Evolutionary conservation across 2,888 invertebrate genomes (phyloP).

Genomic region (Synergus gifuensis): DNA sequence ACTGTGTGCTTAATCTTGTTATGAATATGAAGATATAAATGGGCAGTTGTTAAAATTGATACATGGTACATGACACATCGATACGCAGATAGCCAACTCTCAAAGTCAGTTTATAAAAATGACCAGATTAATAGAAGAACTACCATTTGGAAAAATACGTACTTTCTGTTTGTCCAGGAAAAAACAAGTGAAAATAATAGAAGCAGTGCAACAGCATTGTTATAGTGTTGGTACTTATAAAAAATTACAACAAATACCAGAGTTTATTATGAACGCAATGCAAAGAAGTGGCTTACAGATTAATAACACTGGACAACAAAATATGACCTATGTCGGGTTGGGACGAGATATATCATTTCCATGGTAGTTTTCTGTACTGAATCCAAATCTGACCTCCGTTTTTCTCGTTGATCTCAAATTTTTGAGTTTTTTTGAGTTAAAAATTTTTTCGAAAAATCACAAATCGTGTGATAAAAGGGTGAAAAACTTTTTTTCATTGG

Average conservation of each 20-base stretch:
- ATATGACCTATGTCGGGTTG: too few relatives aligned
- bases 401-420: too few relatives aligned
- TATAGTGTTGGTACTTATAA: conserved; percentile 52
- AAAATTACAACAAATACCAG: conserved; percentile 29
- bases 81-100: conserved; percentile 43
- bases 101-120: conserved; percentile 46
- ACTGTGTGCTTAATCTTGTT: conserved; percentile 50
- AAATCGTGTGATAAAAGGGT: too few relatives aligned
- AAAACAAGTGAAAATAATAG: conserved; percentile 49
- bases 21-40: conserved; percentile 50
- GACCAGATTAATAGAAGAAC: conserved; percentile 42
- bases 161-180: conserved; percentile 42
- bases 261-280: conserved; percentile 36
- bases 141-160: conserved; percentile 44
- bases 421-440: too few relatives aligned
- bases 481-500: too few relatives aligned
- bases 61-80: conserved; percentile 50
- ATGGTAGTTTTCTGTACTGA: too few relatives aligned
- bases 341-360: too few relatives aligned
- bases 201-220: conserved; percentile 19
- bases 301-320: too few relatives aligned
- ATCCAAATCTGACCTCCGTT: too few relatives aligned
- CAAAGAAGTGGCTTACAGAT: conserved; percentile 21
- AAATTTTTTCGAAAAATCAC: too few relatives aligned
- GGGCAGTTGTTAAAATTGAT: conserved; percentile 45